Base-by-base conservation (phyloP, 2,888 invertebrate species). In the Cerceris ruficornis region DNA sequence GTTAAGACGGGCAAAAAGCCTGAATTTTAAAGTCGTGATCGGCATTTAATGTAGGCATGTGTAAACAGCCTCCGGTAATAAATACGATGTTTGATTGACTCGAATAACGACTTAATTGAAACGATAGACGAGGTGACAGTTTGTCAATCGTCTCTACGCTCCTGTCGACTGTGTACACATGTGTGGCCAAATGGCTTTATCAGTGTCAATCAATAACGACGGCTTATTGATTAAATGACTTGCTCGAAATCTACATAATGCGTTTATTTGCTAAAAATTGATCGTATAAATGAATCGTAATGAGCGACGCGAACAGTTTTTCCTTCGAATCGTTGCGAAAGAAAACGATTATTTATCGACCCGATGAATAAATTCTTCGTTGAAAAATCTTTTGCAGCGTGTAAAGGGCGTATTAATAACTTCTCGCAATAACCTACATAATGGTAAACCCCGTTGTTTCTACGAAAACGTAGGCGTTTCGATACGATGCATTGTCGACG, bases 51-150 rank as follows among this genome's bases (percentile, higher is more conserved):
- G 43, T 15, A 55, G 57, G 55, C 66, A 57, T 54, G 14, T 64
- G 59, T 66, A 66, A 83, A 59, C 72, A 59, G 60, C 52, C 65
- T 59, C n/a, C 17, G 61, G 52, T 61, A 80, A 84, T 78, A 76
- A 84, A 70, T 80, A 61, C 17, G 65, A 59, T 59, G 58, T 68
- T 60, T 62, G 66, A 74, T 72, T 59, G 69, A 69, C 61, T 74
- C 69, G 58, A 75, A 71, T 77, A 80, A 83, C 59, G 70, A 75
- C 73, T 85, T 83, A 79, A 85, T 85, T 75, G 81, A 79, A 74
- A 67, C 69, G 75, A 76, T 68, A 70, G 78, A 69, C 73, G 66
- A 73, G 59, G 74, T 79, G 75, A 77, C 83, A 79, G 74, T 77
- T 79, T 77, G 83, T 83, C 77, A 77, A 75, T 85, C 77, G 78